A percentile compares a stretch with the other conserved stretches of the same genome.
phyloP scores from a whole-genome alignment of 1,140 invertebrate species.

The Brachionus plicatilis region DNA sequence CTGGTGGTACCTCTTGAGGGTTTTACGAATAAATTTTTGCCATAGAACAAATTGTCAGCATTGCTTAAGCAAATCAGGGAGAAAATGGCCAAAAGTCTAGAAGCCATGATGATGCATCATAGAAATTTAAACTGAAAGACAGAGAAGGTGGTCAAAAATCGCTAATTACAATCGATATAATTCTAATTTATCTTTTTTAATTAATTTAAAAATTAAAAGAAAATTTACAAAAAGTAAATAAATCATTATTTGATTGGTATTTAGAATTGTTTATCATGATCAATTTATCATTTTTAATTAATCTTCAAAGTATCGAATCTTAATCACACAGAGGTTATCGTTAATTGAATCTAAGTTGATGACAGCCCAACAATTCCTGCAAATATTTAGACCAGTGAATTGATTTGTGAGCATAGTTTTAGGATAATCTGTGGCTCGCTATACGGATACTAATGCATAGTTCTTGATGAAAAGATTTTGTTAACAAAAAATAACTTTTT shows the following conservation, averaged over 20 bases:
- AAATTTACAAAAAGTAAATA: slow-evolving; percentile 15
- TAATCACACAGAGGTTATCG: background rate
- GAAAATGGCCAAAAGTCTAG: background rate
- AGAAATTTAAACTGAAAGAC: background rate
- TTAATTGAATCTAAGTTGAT: background rate
- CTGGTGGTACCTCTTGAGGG: background rate
- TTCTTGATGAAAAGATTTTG: background rate
- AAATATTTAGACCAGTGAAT: background rate
- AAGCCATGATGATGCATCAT: background rate
- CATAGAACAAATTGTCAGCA: background rate
- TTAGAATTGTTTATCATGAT: slow-evolving; percentile 8
- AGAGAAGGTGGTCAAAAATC: background rate
- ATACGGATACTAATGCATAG: background rate
- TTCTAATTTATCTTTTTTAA: background rate
- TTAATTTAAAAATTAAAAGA: slow-evolving; percentile 18
- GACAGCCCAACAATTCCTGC: background rate
- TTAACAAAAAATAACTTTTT: background rate
- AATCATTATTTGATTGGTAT: slow-evolving; percentile 4
- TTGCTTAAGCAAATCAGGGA: background rate
- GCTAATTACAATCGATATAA: background rate
- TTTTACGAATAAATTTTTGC: background rate
- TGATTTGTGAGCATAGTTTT: background rate
- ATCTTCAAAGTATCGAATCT: background rate
- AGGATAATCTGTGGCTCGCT: background rate
- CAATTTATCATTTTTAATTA: slow-evolving; percentile 39